phyloP scores from a whole-genome alignment of 1,140 invertebrate genomes.

The Ostrea edulis region DNA sequence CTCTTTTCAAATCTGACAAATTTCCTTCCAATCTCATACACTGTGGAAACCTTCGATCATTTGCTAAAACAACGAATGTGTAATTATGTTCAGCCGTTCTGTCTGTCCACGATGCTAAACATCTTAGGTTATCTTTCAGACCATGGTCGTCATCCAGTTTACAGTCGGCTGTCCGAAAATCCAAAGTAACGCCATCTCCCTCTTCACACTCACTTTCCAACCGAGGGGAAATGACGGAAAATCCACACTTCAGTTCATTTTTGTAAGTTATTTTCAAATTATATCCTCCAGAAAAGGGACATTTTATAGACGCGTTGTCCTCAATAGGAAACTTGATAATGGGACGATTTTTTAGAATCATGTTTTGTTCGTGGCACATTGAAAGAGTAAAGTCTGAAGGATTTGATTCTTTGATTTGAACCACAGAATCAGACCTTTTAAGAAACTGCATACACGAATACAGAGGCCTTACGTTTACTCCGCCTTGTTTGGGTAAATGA shows the following conservation, averaged over 20 bases:
- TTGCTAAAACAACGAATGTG: constrained; percentile 65
- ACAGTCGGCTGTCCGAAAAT: constrained; percentile 65
- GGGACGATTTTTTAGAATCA: constrained; percentile 63
- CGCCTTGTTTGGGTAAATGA: constrained; percentile 42
- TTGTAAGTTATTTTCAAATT: constrained; percentile 61
- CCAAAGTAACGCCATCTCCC: constrained; percentile 67
- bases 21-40: constrained; percentile 61
- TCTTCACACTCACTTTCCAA: constrained; percentile 71
- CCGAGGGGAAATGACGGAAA: constrained; percentile 60
- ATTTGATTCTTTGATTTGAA: constrained; percentile 64
- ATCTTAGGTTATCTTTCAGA: constrained; percentile 56
- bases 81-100: constrained; percentile 45
- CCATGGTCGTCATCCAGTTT: constrained; percentile 48
- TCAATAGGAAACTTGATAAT: constrained; percentile 55
- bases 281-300: constrained; percentile 66
- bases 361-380: constrained; percentile 57
- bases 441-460: constrained; percentile 70
- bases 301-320: constrained; percentile 53
- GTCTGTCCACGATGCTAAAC: constrained; percentile 67
- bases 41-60: constrained; percentile 52
- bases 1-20: constrained; percentile 60
- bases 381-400: constrained; percentile 31
- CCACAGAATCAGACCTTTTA: constrained; percentile 60
- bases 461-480: not conserved
- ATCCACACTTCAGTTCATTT: constrained; percentile 55